phyloP scores from a whole-genome alignment of 2,888 invertebrate genomes.

The Sycophila texana region DNA sequence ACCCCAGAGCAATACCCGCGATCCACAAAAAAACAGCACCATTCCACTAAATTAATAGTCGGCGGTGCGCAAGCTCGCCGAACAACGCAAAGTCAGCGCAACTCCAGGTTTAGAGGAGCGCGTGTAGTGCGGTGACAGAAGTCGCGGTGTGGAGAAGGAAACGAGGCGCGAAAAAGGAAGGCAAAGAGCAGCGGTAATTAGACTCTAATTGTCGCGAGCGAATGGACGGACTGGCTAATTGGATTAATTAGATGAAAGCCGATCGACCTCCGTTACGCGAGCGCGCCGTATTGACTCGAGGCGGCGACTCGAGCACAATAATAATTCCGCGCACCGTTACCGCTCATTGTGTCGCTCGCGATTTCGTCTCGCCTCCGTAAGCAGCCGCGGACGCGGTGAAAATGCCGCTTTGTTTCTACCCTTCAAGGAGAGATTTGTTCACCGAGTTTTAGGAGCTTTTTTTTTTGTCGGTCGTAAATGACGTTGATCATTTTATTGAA shows the following conservation, averaged over 20 bases:
- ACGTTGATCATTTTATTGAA: too few relatives aligned
- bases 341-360: neutral
- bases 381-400: neutral
- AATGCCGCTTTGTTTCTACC: too few relatives aligned
- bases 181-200: slow-evolving; percentile 59
- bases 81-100: neutral
- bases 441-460: too few relatives aligned
- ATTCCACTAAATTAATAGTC: neutral
- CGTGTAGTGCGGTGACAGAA: slow-evolving; percentile 8
- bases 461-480: too few relatives aligned
- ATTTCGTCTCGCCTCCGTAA: neutral
- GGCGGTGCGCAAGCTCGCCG: neutral
- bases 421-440: too few relatives aligned
- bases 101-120: neutral
- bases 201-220: slow-evolving; percentile 60
- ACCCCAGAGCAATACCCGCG: neutral
- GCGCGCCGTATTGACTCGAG: slow-evolving; percentile 4
- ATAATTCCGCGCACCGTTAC: neutral
- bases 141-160: neutral
- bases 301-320: too few relatives aligned
- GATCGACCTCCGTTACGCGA: slow-evolving; percentile 38
- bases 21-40: neutral
- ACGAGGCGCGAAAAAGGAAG: slow-evolving; percentile 6
- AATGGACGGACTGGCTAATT: slow-evolving; percentile 61
- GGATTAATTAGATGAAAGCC: slow-evolving; percentile 63